phyloP scores from a whole-genome alignment of 2,888 invertebrate species.

The Rhopalosiphum nymphaeae region DNA sequence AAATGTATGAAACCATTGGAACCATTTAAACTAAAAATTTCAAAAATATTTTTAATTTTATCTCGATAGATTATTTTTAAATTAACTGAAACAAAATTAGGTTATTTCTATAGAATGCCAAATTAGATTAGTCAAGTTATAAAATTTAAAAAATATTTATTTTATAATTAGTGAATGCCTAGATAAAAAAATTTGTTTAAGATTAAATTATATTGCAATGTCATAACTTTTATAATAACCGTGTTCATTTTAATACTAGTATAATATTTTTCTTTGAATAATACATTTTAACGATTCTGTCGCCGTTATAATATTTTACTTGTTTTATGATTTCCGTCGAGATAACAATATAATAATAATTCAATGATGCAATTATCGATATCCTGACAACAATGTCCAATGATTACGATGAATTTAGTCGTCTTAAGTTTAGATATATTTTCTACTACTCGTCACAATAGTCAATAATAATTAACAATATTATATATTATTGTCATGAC shows the following conservation, averaged over 20 bases:
- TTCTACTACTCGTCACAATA: neutral
- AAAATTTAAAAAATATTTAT: neutral
- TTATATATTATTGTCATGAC: neutral
- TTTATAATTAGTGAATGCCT: neutral
- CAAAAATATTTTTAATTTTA: neutral
- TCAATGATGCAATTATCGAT: neutral
- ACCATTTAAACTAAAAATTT: neutral
- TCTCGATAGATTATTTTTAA: neutral
- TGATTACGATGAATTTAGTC: neutral
- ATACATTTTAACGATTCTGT: neutral
- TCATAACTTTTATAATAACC: neutral
- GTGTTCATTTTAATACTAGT: neutral
- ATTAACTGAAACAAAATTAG: neutral
- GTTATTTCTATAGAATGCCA: neutral
- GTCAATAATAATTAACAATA: neutral
- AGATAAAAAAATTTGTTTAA: too few species aligned
- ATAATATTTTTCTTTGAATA: neutral
- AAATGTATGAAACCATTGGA: neutral
- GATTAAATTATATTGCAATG: neutral
- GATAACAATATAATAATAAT: neutral
- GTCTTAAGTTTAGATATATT: neutral
- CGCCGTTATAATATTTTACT: neutral
- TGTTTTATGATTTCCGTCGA: neutral
- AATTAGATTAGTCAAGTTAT: neutral
- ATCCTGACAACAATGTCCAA: neutral